phyloP scores from a whole-genome alignment of 1,140 invertebrate genomes.

The Belonocnema kinseyi region DNA sequence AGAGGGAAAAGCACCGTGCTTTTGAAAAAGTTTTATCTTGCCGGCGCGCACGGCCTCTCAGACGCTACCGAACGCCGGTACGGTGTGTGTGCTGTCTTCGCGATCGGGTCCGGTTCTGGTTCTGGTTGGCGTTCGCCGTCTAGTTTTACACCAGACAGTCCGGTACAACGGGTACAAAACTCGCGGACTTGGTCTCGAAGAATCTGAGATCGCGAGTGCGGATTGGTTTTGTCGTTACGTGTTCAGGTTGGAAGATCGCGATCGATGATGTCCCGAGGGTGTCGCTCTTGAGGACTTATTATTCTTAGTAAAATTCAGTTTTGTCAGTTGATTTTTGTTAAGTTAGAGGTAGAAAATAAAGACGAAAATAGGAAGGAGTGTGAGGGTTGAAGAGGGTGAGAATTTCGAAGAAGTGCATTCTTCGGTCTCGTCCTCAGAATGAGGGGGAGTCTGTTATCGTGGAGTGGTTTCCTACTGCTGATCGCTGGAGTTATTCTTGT shows the following conservation, averaged over 20 bases:
- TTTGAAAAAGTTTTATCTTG: slow-evolving; percentile 75
- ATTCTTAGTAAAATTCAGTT: slow-evolving; percentile 37
- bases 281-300: neutral
- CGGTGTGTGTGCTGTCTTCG: slow-evolving; percentile 61
- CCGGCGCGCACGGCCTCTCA: slow-evolving; percentile 67
- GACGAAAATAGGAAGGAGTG: slow-evolving; percentile 1
- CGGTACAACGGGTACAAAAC: slow-evolving; percentile 37
- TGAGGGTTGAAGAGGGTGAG: neutral
- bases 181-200: slow-evolving; percentile 43
- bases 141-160: slow-evolving; percentile 31
- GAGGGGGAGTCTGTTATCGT: slow-evolving; percentile 24
- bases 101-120: slow-evolving; percentile 42
- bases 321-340: neutral
- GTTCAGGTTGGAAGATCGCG: neutral
- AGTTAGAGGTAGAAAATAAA: neutral
- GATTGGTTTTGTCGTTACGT: neutral
- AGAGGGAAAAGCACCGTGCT: slow-evolving; percentile 66
- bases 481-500: slow-evolving; percentile 44
- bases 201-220: slow-evolving; percentile 33
- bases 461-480: slow-evolving; percentile 44
- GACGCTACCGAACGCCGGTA: slow-evolving; percentile 73
- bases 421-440: slow-evolving; percentile 35
- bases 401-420: slow-evolving; percentile 2
- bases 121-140: neutral
- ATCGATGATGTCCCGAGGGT: neutral